Evolutionary conservation across 1,140 invertebrate genomes (phyloP).

Genomic region (Brachystomella parvula): DNA sequence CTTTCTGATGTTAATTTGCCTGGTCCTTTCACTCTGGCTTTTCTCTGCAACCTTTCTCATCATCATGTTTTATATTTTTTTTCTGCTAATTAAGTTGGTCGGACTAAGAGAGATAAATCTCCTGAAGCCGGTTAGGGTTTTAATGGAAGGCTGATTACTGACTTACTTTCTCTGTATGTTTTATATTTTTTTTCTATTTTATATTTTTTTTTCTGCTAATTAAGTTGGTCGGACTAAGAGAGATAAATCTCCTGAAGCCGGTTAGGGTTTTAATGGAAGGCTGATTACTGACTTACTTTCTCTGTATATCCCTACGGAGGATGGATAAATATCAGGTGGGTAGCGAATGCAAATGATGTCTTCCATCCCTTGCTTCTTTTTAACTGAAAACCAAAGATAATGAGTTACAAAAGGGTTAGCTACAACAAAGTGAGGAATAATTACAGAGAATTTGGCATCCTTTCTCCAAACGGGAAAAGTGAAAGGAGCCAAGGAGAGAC

Average conservation of each 20-base stretch:
- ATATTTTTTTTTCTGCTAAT: too few relatives aligned
- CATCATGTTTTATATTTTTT: too few relatives aligned
- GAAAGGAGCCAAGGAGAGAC: neutral
- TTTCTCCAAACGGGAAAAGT: too few relatives aligned
- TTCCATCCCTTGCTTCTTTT: constrained; percentile 34
- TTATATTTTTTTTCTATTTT: too few relatives aligned
- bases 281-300: constrained; percentile 36
- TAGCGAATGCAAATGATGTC: constrained; percentile 38
- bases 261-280: neutral
- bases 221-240: too few relatives aligned
- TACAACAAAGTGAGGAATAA: too few relatives aligned
- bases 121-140: neutral
- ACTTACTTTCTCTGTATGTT: constrained; percentile 38
- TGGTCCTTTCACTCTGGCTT: too few relatives aligned
- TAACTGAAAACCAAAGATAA: constrained; percentile 26
- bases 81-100: too few relatives aligned
- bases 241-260: neutral
- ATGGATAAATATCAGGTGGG: constrained; percentile 37
- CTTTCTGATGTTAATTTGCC: too few relatives aligned
- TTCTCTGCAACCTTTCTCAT: too few relatives aligned
- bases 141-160: neutral
- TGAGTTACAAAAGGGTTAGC: neutral
- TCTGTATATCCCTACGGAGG: constrained; percentile 37
- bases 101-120: neutral
- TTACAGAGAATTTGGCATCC: too few relatives aligned